A percentile compares a stretch with the other conserved stretches of the same genome.
phyloP scores from a whole-genome alignment of 2,888 invertebrate species.

The Anoncus sp. region DNA sequence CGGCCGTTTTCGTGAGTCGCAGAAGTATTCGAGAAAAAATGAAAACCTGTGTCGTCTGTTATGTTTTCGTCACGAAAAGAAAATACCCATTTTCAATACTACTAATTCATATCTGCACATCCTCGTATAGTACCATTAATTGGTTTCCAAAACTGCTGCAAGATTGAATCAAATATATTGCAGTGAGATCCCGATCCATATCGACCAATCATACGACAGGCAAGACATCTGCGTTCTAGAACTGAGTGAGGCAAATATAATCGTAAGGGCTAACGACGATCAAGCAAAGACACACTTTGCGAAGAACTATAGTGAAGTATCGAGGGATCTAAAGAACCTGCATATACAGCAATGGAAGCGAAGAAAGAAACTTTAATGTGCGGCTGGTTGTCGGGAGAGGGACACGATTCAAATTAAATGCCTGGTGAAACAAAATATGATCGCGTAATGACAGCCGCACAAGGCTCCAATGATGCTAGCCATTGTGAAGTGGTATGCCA shows the following conservation, averaged over 20 bases:
- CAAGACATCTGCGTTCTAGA: not conserved
- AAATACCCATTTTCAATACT: too few relatives aligned
- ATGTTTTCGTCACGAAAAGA: too few relatives aligned
- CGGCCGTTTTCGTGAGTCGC: too few relatives aligned
- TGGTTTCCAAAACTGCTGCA: too few relatives aligned
- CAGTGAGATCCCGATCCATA: not conserved
- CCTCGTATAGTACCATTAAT: too few relatives aligned
- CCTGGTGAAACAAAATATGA: conserved; percentile 77
- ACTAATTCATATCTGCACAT: too few relatives aligned
- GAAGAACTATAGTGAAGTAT: conserved; percentile 6
- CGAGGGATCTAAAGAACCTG: not conserved
- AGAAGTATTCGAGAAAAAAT: too few relatives aligned
- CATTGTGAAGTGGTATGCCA: conserved; percentile 47
- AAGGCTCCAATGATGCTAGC: conserved; percentile 45
- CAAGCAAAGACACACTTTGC: not conserved
- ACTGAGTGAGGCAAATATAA: not conserved
- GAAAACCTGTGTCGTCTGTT: too few relatives aligned
- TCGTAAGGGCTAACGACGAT: not conserved
- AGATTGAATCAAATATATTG: not conserved
- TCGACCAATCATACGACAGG: not conserved
- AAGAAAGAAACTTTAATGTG: conserved; percentile 5
- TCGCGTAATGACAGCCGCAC: conserved; percentile 79
- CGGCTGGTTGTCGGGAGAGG: conserved; percentile 67
- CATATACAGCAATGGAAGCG: not conserved
- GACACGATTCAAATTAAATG: conserved; percentile 80